These are phyloP conservation scores for Oscheius sp. DNA, from an alignment of 1,140 invertebrate genomes.

Conservation along the genomic window DNA sequence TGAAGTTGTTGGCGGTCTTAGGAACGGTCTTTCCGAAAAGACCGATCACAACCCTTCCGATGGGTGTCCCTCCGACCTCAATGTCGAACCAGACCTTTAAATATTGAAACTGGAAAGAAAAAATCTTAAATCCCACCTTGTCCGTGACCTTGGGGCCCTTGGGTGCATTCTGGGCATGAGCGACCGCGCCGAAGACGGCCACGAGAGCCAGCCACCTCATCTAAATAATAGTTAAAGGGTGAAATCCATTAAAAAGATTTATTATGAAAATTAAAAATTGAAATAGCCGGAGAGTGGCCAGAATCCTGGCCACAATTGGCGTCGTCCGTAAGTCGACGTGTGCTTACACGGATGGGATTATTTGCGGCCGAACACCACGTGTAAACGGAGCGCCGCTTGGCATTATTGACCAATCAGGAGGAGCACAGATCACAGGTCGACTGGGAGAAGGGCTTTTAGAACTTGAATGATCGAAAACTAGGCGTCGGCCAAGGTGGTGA, in stretches of 20 bases:
- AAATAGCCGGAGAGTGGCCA: too few relatives aligned
- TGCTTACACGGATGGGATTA: background rate
- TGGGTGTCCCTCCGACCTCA: conserved; percentile 73
- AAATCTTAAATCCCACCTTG: conserved; percentile 42
- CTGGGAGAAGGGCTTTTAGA: too few relatives aligned
- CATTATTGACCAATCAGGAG: too few relatives aligned
- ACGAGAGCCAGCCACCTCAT: conserved; percentile 2
- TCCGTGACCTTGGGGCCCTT: conserved; percentile 61
- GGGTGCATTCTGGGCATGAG: conserved; percentile 42
- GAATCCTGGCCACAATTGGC: background rate
- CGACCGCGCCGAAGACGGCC: conserved; percentile 2
- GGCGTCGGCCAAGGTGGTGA: too few relatives aligned
- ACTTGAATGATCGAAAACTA: too few relatives aligned
- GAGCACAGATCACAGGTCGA: background rate
- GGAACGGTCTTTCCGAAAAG: conserved; percentile 85
- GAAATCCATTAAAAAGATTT: background rate
- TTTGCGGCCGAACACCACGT: background rate
- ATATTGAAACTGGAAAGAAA: background rate
- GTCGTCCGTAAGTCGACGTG: background rate
- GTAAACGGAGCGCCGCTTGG: conserved; percentile 6
- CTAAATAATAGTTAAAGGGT: background rate
- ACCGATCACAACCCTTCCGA: conserved; percentile 82
- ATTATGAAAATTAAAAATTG: too few relatives aligned
- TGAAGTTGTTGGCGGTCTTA: conserved; percentile 89
- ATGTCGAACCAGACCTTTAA: conserved; percentile 83